These are phyloP conservation scores for Stomatorhinus walkeri DNA, from an alignment of 2,797 vertebrate species.

Conservation along the genomic window DNA sequence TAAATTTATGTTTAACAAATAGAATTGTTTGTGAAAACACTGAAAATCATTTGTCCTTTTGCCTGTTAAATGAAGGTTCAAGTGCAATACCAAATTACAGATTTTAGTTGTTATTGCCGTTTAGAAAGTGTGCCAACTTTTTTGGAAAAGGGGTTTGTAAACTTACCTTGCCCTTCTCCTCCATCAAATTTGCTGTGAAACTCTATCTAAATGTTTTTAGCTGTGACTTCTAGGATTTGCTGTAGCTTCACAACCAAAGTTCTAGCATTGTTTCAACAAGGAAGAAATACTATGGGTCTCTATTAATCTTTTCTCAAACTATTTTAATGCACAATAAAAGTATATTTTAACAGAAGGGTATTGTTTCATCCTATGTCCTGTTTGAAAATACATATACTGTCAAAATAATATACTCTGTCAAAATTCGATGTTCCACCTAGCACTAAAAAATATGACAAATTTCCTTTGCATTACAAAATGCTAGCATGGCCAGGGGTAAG, in stretches of 20 bases:
- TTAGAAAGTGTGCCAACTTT: not conserved
- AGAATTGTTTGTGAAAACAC: not conserved
- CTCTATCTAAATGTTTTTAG: not conserved
- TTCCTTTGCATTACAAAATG: not conserved
- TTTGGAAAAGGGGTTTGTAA: not conserved
- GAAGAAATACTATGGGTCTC: not conserved
- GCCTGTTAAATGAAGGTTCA: not conserved
- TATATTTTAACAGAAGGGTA: not conserved
- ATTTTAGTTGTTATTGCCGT: not conserved
- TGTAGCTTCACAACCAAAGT: not conserved
- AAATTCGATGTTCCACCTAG: not conserved
- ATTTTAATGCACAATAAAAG: not conserved
- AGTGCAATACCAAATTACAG: not conserved
- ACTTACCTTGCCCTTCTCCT: not conserved
- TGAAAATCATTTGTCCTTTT: not conserved
- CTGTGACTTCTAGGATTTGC: not conserved
- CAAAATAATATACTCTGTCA: not conserved
- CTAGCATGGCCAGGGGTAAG: not conserved
- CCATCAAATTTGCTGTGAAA: not conserved
- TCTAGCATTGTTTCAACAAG: not conserved
- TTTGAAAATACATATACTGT: not conserved
- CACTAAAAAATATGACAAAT: not conserved
- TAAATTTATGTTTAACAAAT: not conserved
- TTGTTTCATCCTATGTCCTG: not conserved
- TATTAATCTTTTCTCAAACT: not conserved